Base-by-base conservation (phyloP, 2,113 vertebrate genomes). In the Leiothrix lutea region DNA sequence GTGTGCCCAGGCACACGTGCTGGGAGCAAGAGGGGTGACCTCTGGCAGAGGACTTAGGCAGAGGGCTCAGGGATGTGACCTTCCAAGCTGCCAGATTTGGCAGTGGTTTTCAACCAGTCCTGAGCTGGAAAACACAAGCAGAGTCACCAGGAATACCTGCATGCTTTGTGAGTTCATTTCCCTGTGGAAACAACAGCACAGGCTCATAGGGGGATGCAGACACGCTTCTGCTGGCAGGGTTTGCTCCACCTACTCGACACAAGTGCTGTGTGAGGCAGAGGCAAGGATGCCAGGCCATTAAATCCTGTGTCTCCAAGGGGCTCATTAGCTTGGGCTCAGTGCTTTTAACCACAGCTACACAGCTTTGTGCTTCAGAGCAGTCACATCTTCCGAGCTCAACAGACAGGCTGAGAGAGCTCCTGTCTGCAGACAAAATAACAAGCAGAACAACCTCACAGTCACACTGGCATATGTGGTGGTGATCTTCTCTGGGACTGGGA, bases 1-100 rank as follows among this genome's bases (percentile, higher is more conserved):
- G 26, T 6, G 35, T 24, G 61, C 38, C 4, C 1, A 2, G 65
- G 60, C 44, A 14, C 7, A 0, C 1, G 29, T 10, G 69, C 8
- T 3, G 48, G 1, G 33, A 8, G 18, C 47, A 56, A 35, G 4
- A 51, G 17, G 0, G 5, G 18, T 51, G 73, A 60, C 62, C 53
- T 24, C 38, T 50, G 71, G 31, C 53, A 60, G 36, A 80, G 33
- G 33, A 74, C 33, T 47, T 2, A 1, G 47, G 38, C 70, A 38
- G 38, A n/a, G 69, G 50, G 9, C 51, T 67, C 18, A 6, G 44
- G 38, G 69, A 7, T 1, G 0, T 31, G 56, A 60, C 48, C 26
- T 51, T 25, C 65, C 1, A 2, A 89, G 38, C 47, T 31, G 67
- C 45, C 45, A 28, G 57, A 28, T 23, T 38, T 66, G 64, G 23